A percentile compares a stretch with the other conserved stretches of the same genome.
Conservation (phyloP, 2,113 vertebrate species). For the Bombycilla garrulus region DNA sequence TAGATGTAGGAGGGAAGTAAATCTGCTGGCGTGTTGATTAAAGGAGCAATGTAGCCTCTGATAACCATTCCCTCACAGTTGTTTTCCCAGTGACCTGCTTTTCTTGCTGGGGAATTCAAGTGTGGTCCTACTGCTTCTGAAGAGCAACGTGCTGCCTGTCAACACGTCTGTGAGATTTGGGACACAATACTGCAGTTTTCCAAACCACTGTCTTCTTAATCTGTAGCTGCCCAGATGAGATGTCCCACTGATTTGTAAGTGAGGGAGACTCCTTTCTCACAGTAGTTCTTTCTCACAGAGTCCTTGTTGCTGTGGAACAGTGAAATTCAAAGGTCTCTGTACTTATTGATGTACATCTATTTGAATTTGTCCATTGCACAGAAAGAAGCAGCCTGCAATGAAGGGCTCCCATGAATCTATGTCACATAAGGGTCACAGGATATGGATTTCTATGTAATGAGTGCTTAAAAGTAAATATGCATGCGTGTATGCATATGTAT, state of each 20-base stretch:
- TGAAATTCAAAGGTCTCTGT: neutral
- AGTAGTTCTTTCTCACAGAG: neutral
- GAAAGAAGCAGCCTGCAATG: neutral
- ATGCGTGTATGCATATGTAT: neutral
- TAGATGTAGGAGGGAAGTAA: neutral
- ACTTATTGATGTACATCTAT: neutral
- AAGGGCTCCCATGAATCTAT: neutral
- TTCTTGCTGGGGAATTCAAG: neutral
- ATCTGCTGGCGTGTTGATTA: neutral
- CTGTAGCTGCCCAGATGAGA: accelerated
- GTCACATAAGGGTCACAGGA: neutral
- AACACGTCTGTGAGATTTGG: accelerated
- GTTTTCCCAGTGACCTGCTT: neutral
- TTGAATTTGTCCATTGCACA: neutral
- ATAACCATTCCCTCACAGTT: neutral
- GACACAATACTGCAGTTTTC: neutral
- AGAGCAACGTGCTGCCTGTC: neutral
- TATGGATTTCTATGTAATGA: neutral
- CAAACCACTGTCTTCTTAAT: neutral
- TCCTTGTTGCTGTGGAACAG: neutral
- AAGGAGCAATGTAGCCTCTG: neutral
- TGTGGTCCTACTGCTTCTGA: neutral
- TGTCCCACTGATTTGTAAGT: neutral
- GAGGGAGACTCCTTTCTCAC: neutral
- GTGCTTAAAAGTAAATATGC: neutral